Percentiles rank a stretch among this genome's conserved stretches.
phyloP scores from a whole-genome alignment of 1,140 invertebrate genomes.

The Dendroctonus valens region DNA sequence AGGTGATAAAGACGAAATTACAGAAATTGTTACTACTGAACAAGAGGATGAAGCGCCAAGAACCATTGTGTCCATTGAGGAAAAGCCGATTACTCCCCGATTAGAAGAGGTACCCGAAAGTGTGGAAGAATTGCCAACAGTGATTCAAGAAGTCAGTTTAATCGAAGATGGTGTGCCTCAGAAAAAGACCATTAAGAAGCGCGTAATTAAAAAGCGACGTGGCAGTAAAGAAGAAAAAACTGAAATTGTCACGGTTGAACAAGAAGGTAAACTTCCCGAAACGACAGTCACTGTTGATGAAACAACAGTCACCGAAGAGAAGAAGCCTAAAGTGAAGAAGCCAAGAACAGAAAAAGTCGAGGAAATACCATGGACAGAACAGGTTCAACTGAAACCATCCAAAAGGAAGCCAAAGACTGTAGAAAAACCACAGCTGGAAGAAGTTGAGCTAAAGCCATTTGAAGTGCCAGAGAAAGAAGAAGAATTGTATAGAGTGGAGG shows the following conservation, averaged over 20 bases:
- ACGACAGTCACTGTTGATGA: conserved; percentile 39
- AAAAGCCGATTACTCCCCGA: too few species aligned
- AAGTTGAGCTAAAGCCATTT: conserved; percentile 1
- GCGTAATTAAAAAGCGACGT: conserved; percentile 42
- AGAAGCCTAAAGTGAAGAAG: background rate
- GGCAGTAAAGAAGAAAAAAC: conserved; percentile 12
- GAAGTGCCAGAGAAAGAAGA: conserved; percentile 1
- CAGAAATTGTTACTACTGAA: too few species aligned
- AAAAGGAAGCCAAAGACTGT: background rate
- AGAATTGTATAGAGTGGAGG: background rate
- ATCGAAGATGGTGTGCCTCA: too few species aligned
- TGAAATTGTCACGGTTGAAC: background rate
- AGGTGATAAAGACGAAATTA: too few species aligned
- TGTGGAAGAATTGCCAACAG: too few species aligned
- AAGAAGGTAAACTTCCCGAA: conserved; percentile 45
- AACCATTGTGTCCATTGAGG: too few species aligned
- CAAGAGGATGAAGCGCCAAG: too few species aligned
- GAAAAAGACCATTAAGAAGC: conserved; percentile 35
- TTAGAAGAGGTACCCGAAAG: too few species aligned
- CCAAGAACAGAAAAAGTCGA: conserved; percentile 1
- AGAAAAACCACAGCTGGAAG: background rate
- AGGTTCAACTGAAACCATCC: background rate
- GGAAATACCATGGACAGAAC: conserved; percentile 43
- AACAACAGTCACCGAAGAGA: background rate
- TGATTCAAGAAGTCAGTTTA: too few species aligned